phyloP scores from a whole-genome alignment of 2,888 invertebrate genomes.

The Sminthurides aquaticus region DNA sequence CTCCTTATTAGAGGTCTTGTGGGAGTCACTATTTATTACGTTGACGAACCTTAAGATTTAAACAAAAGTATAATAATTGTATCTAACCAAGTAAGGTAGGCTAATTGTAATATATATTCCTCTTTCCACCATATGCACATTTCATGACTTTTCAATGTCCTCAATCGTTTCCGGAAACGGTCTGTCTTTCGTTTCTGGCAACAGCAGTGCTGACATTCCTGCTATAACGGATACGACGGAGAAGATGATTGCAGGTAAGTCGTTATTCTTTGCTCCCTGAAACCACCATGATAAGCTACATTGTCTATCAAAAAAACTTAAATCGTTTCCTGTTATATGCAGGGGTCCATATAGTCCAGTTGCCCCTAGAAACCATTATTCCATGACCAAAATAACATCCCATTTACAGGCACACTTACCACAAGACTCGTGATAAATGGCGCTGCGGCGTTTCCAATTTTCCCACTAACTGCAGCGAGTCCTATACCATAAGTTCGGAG shows the following conservation, averaged over 20 bases:
- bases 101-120: too few species aligned
- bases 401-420: conserved; percentile 6
- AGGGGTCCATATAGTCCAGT: neutral
- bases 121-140: too few species aligned
- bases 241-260: conserved; percentile 9
- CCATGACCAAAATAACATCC: neutral
- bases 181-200: conserved; percentile 14
- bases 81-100: too few species aligned
- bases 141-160: conserved; percentile 18
- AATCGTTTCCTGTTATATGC: neutral
- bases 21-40: too few species aligned
- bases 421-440: conserved; percentile 7
- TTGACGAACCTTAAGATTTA: too few species aligned
- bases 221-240: conserved; percentile 5
- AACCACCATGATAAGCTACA: too few species aligned
- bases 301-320: neutral
- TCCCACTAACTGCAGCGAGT: conserved; percentile 3
- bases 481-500: conserved; percentile 33
- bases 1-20: too few species aligned
- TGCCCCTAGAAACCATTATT: neutral
- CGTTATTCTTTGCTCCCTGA: conserved; percentile 10
- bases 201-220: neutral
- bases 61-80: too few species aligned
- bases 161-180: conserved; percentile 16
- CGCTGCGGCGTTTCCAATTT: conserved; percentile 8